Evolutionary conservation across 2,888 invertebrate genomes (phyloP).

Genomic region (Scaptomyza reducta): DNA sequence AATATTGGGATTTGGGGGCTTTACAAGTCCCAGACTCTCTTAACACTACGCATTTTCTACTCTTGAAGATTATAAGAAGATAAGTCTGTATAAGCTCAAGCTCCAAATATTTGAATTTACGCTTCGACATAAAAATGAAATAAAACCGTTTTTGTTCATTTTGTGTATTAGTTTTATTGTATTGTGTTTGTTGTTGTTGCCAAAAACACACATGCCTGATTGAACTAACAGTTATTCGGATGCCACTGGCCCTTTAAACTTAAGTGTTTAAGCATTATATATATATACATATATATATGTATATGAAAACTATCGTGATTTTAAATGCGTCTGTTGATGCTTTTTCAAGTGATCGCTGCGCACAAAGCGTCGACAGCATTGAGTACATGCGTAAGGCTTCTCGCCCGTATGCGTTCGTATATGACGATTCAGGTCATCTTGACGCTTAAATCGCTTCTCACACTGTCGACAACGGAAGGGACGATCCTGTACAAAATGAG

Average conservation of each 20-base stretch:
- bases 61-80: neutral
- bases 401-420: conserved; percentile 81
- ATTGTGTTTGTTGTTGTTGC: conserved; percentile 52
- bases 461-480: conserved; percentile 77
- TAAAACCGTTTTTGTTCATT: conserved; percentile 20
- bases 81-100: too few species aligned
- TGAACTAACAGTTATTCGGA: conserved; percentile 65
- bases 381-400: conserved; percentile 78
- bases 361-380: conserved; percentile 79
- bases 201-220: conserved; percentile 63
- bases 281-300: neutral
- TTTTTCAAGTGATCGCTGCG: conserved; percentile 82
- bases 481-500: conserved; percentile 72
- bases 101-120: neutral
- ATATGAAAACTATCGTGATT: conserved; percentile 67
- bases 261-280: conserved; percentile 34
- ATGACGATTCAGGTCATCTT: conserved; percentile 82
- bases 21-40: too few species aligned
- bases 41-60: too few species aligned
- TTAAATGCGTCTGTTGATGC: conserved; percentile 80
- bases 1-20: neutral
- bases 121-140: neutral
- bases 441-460: conserved; percentile 79
- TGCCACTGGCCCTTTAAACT: conserved; percentile 69
- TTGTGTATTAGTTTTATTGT: conserved; percentile 72